Evolutionary conservation across 2,113 vertebrate genomes (phyloP).

Genomic region (Clarias gariepinus): DNA sequence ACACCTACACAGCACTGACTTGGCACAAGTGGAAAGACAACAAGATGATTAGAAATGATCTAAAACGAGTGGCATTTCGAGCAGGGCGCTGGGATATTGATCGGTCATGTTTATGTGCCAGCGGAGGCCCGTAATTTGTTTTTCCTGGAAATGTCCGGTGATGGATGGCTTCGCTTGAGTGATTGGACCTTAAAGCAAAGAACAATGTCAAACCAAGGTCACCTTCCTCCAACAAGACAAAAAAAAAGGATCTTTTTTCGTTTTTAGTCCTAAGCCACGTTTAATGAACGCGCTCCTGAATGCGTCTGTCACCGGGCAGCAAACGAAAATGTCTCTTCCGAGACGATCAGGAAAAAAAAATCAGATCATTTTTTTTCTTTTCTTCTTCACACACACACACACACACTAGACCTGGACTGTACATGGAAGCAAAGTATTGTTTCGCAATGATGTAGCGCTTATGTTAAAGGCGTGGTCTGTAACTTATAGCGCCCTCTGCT

Average conservation of each 20-base stretch:
- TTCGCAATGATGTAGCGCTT: background rate
- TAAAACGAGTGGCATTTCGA: constrained; percentile 51
- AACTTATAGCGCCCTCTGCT: background rate
- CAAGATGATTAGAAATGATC: constrained; percentile 55
- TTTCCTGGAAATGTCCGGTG: constrained; percentile 54
- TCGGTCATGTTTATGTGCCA: constrained; percentile 59
- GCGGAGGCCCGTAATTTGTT: constrained; percentile 53
- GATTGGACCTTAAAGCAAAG: constrained; percentile 55
- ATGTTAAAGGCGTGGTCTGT: background rate
- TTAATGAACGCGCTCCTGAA: constrained; percentile 31
- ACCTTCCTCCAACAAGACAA: constrained; percentile 31
- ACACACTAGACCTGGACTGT: background rate
- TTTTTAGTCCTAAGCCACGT: constrained; percentile 36
- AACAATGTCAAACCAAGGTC: constrained; percentile 57
- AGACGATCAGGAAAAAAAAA: constrained; percentile 46
- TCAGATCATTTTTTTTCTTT: constrained; percentile 12
- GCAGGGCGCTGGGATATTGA: constrained; percentile 51
- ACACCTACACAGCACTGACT: constrained; percentile 29
- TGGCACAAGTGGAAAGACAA: constrained; percentile 51
- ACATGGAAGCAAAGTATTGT: background rate
- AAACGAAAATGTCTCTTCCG: constrained; percentile 20
- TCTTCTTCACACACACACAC: background rate
- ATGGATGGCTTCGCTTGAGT: constrained; percentile 56
- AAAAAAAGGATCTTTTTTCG: constrained; percentile 47
- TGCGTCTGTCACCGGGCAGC: constrained; percentile 26